A percentile compares a stretch with the other conserved stretches of the same genome.
Conservation (phyloP, 2,797 vertebrate genomes). For the Coregonus suidteri region DNA sequence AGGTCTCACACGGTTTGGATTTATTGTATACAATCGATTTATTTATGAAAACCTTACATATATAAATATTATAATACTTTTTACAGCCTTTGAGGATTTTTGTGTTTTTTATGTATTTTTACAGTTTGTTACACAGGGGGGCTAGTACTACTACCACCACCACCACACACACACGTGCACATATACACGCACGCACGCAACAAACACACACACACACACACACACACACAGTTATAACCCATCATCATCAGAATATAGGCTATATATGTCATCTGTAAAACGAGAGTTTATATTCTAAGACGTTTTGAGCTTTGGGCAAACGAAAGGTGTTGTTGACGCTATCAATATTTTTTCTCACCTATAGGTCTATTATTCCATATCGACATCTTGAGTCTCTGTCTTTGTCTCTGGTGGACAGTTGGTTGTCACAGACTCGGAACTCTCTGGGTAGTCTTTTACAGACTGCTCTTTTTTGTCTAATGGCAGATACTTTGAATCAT, state of each 20-base stretch:
- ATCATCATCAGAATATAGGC: constrained; percentile 35
- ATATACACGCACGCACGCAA: constrained; percentile 1
- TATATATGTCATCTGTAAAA: constrained; percentile 57
- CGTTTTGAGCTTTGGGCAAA: constrained; percentile 76
- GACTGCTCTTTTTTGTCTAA: constrained; percentile 76
- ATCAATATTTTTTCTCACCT: constrained; percentile 17
- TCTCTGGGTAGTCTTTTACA: constrained; percentile 72
- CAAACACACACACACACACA: constrained; percentile 1
- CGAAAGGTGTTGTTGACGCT: constrained; percentile 43
- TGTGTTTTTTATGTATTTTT: constrained; percentile 73
- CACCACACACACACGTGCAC: constrained; percentile 57
- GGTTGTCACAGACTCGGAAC: constrained; percentile 64
- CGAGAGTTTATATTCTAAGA: constrained; percentile 38
- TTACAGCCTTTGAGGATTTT: constrained; percentile 90
- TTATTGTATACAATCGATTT: constrained; percentile 96
- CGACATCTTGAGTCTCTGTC: constrained; percentile 83
- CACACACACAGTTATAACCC: constrained; percentile 16
- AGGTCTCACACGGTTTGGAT: constrained; percentile 75
- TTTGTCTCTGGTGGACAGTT: constrained; percentile 72
- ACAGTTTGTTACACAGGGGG: constrained; percentile 75
- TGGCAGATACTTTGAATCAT: constrained; percentile 67
- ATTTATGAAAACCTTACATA: constrained; percentile 99
- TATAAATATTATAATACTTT: constrained; percentile 99
- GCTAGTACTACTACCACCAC: constrained; percentile 67
- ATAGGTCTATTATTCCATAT: constrained; percentile 81